Evolutionary conservation across 2,113 vertebrate species (phyloP), one percentile per base, ranked within the genome.

Genomic region (Stegostoma tigrinum): DNA sequence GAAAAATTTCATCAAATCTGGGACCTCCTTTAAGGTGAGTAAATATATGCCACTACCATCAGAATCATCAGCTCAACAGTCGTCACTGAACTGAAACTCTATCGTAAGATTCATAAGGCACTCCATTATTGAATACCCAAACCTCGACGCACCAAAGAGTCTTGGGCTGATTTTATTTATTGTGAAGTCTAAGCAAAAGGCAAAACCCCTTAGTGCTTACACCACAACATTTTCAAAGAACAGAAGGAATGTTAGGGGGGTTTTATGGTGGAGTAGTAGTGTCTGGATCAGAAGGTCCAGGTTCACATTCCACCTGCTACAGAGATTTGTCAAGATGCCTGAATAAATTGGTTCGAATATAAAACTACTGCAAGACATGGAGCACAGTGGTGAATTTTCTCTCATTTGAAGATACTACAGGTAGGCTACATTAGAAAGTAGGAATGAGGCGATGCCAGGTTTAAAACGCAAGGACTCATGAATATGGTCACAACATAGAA

Each of bases 1-100:
- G 96, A 98, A 98, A 96, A 98, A 98, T 96, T 98, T 98, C 95
- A 97, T 98, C 34, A 98, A 98, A 95, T 97, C 97, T 68, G 98
- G 98, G 96, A 96, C 97, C 48, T 95, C 97, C 95, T 98, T 97
- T 96, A 98, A 98, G 97, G 98, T 97, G 96, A 97, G 27, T 72
- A 24, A 45, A 52, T 27, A 34, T 66, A 23, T 93, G 5, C 38
- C 8, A 38, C 89, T 10, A 67, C n/a, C 4, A 38, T 93, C 34
- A 23, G 3, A 93, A 38, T 3, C 5, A 23, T 14, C 10, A 66
- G 64, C 55, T 90, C 34, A 30, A 34, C 10, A 61, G 3, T 55
- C 30, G 52, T 61, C 61, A 90, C 27, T 83, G 30, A 90, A 55
- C 48, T 24, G 3, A 87, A 48, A 45, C 52, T 87, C 42, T 17